Base-by-base conservation (phyloP, 2,113 vertebrate genomes). In the Brachypteracias leptosomus region DNA sequence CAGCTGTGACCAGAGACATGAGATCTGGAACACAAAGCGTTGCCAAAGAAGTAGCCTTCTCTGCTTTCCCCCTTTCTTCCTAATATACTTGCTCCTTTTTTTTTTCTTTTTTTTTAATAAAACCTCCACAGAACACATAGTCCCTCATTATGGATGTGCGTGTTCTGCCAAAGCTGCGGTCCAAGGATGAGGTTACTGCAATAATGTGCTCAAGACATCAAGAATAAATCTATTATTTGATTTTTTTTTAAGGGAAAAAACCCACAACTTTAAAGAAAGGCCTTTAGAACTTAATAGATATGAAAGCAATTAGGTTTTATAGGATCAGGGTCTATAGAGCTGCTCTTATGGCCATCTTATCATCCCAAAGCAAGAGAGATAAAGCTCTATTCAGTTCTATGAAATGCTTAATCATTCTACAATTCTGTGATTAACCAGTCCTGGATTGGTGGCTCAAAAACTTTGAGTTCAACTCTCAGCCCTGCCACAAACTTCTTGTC, bases 111-210 rank as follows among this genome's bases (percentile, higher is more conserved):
- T 77, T 92, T 92, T 31, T 72, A 91, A 90, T 92, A 90, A 90
- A 92, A 87, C 25, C 93, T 51, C 51, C 85, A n/a, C n/a, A 55
- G 77, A 87, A 94, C 92, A 93, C 10, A 5, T 26, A 84, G 95
- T 95, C 42, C 85, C 72, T 94, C 89, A 88, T 95, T 95, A 89
- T 14, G 52, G 91, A 95, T 96, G 77, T 77, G 74, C 49, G 73
- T 89, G 88, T 82, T 79, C 88, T 96, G 96, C 95, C 96, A 96
- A 85, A 88, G 87, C 7, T 88, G 59, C 79, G 86, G 59, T 84
- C 91, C 90, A 93, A 80, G 85, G 81, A 33, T 85, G 79, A 91
- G 79, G 83, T 78, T 88, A 70, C 68, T 81, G 68, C 93, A 94
- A 89, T 54, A 83, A 93, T 35, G 73, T 68, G 81, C 85, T 85